These are phyloP conservation scores for Mormyrus hasselquistii DNA, from an alignment of 2,797 vertebrate species.

Conservation along the genomic window DNA sequence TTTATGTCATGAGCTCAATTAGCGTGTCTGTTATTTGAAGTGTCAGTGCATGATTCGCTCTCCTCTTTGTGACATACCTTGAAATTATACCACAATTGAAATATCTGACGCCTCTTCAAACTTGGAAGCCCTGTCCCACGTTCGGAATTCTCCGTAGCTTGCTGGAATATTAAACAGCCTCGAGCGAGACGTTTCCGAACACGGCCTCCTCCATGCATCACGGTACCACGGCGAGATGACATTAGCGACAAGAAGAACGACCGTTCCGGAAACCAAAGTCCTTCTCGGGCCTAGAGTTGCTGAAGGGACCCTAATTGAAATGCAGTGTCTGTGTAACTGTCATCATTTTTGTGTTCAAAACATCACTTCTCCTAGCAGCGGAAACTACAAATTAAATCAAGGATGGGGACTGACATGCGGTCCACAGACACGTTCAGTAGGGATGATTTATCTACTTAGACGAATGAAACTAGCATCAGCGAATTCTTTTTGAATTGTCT, in stretches of 20 bases:
- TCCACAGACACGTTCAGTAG: slow-evolving; percentile 67
- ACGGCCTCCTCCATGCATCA: slow-evolving; percentile 27
- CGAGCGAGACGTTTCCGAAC: slow-evolving; percentile 11
- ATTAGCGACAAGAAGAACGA: slow-evolving; percentile 23
- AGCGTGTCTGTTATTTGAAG: slow-evolving; percentile 54
- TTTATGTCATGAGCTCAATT: slow-evolving; percentile 50
- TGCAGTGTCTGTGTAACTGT: slow-evolving; percentile 62
- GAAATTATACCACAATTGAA: slow-evolving; percentile 48
- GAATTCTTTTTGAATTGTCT: slow-evolving; percentile 63
- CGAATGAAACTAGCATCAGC: slow-evolving; percentile 74
- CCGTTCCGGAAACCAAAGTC: slow-evolving; percentile 24
- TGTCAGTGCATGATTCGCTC: slow-evolving; percentile 44
- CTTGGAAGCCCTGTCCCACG: slow-evolving; percentile 33
- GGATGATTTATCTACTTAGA: slow-evolving; percentile 78
- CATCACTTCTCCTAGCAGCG: slow-evolving; percentile 46
- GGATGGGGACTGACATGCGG: slow-evolving; percentile 58
- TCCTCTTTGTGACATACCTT: slow-evolving; percentile 44
- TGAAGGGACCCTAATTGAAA: slow-evolving; percentile 60
- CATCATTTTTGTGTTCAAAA: slow-evolving; percentile 60
- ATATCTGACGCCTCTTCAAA: slow-evolving; percentile 43
- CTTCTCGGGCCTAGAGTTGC: slow-evolving; percentile 26
- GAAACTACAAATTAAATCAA: slow-evolving; percentile 73
- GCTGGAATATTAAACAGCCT: slow-evolving; percentile 40
- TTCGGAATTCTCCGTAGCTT: neutral
- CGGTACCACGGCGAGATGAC: slow-evolving; percentile 39